These are phyloP conservation scores for Lethocerus indicus DNA, from an alignment of 1,140 invertebrate species.

Conservation along the genomic window DNA sequence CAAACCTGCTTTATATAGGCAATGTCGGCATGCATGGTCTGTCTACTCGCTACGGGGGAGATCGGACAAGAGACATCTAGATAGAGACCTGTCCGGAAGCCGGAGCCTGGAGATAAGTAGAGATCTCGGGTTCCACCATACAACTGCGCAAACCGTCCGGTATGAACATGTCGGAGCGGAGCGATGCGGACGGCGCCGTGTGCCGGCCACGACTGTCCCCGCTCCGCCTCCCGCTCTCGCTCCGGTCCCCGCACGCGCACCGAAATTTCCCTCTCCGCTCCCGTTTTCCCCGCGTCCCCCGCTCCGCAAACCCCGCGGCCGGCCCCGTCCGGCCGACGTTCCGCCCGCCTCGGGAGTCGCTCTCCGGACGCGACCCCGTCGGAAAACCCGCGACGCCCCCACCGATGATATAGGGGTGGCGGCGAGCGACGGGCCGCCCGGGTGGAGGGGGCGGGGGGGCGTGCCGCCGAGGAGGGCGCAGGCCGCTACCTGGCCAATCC, in stretches of 20 bases:
- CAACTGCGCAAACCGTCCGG: constrained; percentile 60
- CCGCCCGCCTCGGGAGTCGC: too few relatives aligned
- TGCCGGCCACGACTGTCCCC: neutral
- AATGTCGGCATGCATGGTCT: constrained; percentile 13
- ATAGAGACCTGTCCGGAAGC: constrained; percentile 56
- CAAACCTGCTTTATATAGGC: constrained; percentile 15
- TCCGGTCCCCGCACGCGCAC: neutral
- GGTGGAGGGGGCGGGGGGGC: too few relatives aligned
- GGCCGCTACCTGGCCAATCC: too few relatives aligned
- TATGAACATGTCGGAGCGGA: constrained; percentile 41
- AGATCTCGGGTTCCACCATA: constrained; percentile 70
- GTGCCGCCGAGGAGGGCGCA: too few relatives aligned
- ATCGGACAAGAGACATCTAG: too few relatives aligned
- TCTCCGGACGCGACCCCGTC: too few relatives aligned
- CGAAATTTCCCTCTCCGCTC: neutral
- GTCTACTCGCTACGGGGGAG: neutral
- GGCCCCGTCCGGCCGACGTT: too few relatives aligned
- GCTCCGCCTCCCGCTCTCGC: neutral
- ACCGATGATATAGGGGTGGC: too few relatives aligned
- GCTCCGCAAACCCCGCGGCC: too few relatives aligned
- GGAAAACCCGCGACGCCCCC: too few relatives aligned
- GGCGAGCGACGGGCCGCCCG: too few relatives aligned
- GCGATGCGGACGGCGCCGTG: constrained; percentile 2
- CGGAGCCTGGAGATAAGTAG: constrained; percentile 61
- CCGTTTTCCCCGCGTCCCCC: neutral